Conservation (phyloP, 2,113 vertebrate species). For the Emberiza fucata region DNA sequence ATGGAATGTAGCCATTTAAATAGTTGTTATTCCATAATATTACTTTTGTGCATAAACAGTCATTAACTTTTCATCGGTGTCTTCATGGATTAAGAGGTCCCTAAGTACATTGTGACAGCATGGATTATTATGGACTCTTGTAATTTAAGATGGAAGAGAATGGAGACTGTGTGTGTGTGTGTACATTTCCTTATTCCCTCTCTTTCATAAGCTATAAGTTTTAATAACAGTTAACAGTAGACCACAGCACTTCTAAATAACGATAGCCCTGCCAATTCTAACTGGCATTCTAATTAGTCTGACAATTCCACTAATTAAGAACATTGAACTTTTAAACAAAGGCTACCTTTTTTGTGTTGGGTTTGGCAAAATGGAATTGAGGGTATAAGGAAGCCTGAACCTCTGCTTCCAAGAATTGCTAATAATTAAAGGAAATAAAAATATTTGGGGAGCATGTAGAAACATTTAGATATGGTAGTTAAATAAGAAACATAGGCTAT, state of each 20-base stretch:
- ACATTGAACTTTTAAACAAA: conserved; percentile 81
- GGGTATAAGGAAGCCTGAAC: not conserved
- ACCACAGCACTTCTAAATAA: conserved; percentile 77
- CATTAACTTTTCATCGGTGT: not conserved
- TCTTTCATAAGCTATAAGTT: conserved; percentile 74
- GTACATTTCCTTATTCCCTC: conserved; percentile 46
- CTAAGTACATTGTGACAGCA: not conserved
- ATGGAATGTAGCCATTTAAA: not conserved
- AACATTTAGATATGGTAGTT: not conserved
- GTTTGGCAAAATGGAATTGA: conserved; percentile 70
- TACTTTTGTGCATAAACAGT: not conserved
- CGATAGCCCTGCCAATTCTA: conserved; percentile 75
- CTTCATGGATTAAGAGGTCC: conserved; percentile 9
- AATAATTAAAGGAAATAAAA: not conserved
- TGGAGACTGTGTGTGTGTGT: not conserved
- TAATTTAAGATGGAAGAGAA: conserved; percentile 46
- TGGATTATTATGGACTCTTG: conserved; percentile 42
- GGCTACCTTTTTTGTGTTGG: conserved; percentile 69
- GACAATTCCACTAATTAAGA: conserved; percentile 78
- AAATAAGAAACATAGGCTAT: not conserved
- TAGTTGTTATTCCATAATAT: not conserved
- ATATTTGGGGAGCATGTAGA: not conserved
- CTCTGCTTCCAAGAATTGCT: not conserved
- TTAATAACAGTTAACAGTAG: conserved; percentile 76
- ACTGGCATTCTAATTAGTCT: conserved; percentile 79